These are phyloP conservation scores for Penaeus chinensis DNA, from an alignment of 1,140 invertebrate species.

Conservation along the genomic window DNA sequence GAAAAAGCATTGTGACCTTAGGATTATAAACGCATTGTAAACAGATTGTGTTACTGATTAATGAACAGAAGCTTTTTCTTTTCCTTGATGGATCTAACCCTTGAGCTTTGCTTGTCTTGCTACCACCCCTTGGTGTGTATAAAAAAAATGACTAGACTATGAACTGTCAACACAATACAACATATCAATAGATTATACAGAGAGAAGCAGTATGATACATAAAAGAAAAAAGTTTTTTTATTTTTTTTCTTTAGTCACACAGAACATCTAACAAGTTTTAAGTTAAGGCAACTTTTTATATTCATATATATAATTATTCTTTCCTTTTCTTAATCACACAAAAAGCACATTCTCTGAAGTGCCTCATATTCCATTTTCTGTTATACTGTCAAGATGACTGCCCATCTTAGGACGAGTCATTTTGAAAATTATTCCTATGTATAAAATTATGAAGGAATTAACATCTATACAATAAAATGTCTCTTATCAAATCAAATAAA, in stretches of 20 bases:
- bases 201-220: neutral
- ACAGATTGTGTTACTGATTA: too few species aligned
- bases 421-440: neutral
- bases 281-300: slow-evolving; percentile 25
- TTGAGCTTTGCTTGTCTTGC: too few species aligned
- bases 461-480: slow-evolving; percentile 16
- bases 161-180: slow-evolving; percentile 27
- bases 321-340: neutral
- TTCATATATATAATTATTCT: neutral
- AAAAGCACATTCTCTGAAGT: slow-evolving; percentile 26
- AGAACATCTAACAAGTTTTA: slow-evolving; percentile 33
- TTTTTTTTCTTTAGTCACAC: neutral
- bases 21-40: too few species aligned
- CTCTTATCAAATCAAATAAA: slow-evolving; percentile 31
- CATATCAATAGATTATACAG: neutral
- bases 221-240: neutral
- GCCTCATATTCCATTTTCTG: slow-evolving; percentile 6
- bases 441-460: slow-evolving; percentile 30
- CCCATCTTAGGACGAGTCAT: neutral
- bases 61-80: too few species aligned
- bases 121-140: too few species aligned
- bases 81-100: too few species aligned
- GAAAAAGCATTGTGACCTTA: too few species aligned
- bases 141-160: slow-evolving; percentile 35
- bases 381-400: neutral